phyloP scores from a whole-genome alignment of 2,113 vertebrate genomes.

The Grus americana region DNA sequence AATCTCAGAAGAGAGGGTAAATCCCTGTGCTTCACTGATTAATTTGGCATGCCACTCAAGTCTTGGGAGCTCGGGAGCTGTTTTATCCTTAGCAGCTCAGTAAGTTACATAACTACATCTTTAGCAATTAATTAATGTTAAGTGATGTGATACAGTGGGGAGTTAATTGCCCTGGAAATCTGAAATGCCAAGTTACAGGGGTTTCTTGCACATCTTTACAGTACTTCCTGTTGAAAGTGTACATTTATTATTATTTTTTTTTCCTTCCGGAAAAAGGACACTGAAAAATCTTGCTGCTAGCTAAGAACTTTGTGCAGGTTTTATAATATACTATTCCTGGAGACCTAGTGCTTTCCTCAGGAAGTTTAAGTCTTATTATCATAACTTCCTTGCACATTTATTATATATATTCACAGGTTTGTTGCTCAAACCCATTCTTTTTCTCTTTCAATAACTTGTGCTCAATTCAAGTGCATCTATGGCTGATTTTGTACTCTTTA shows the following conservation, averaged over 20 bases:
- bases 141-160: conserved; percentile 54
- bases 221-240: neutral
- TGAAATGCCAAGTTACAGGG: conserved; percentile 25
- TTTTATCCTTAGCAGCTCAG: conserved; percentile 39
- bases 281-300: neutral
- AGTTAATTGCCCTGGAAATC: conserved; percentile 59
- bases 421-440: neutral
- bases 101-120: conserved; percentile 56
- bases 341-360: neutral
- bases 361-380: neutral
- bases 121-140: conserved; percentile 63
- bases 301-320: neutral
- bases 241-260: neutral
- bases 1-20: conserved; percentile 6
- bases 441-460: neutral
- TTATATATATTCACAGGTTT: neutral
- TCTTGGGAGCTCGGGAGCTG: neutral
- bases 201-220: neutral
- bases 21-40: conserved; percentile 30
- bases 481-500: neutral
- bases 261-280: neutral
- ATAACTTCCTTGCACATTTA: neutral
- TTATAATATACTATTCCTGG: neutral
- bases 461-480: neutral
- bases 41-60: conserved; percentile 4